Conservation (phyloP, 2,888 invertebrate species). For the Drosophila eohydei region DNA sequence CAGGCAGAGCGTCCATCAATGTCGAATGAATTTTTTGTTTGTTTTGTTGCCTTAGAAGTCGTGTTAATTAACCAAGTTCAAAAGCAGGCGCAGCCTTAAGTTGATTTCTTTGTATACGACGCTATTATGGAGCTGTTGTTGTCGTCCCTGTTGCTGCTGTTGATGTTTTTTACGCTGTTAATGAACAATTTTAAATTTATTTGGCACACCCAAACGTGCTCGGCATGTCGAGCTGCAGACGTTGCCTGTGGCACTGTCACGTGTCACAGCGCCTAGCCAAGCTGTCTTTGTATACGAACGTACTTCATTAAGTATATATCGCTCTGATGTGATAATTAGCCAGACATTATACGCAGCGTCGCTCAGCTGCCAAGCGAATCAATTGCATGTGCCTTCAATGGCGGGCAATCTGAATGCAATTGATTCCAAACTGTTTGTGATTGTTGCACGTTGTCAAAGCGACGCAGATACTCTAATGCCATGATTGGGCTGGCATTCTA, state of each 20-base stretch:
- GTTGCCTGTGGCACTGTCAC: neutral
- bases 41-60: conserved; percentile 10
- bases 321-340: conserved; percentile 3
- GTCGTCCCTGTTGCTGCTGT: neutral
- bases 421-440: neutral
- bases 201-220: conserved; percentile 50
- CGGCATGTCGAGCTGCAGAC: conserved; percentile 26
- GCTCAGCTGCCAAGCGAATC: neutral
- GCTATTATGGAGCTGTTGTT: conserved; percentile 14
- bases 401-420: neutral
- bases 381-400: neutral
- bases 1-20: conserved; percentile 1
- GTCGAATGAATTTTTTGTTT: conserved; percentile 10
- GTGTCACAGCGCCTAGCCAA: neutral
- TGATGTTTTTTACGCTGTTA: conserved; percentile 14
- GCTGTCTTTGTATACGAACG: neutral
- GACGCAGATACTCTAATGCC: neutral
- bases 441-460: neutral
- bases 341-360: neutral
- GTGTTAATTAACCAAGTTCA: conserved; percentile 45
- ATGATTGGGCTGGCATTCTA: neutral
- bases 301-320: neutral
- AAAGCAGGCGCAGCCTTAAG: conserved; percentile 13
- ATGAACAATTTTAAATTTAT: conserved; percentile 60
- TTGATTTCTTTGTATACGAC: conserved; percentile 46